These are phyloP conservation scores for Drosophila birchii DNA, from an alignment of 2,888 invertebrate species.

Conservation along the genomic window DNA sequence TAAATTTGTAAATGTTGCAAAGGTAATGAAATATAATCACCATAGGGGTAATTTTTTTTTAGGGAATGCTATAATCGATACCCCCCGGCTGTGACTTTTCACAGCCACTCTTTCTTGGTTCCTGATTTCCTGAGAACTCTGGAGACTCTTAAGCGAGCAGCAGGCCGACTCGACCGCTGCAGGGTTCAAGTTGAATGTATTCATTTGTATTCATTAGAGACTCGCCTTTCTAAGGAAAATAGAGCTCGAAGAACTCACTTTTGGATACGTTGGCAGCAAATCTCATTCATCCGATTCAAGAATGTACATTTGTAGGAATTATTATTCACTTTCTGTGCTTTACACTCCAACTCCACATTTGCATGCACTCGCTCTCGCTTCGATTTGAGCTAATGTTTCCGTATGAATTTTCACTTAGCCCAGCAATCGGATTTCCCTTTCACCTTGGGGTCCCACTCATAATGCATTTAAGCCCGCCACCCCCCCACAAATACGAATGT, in stretches of 20 bases:
- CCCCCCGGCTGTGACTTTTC: background rate
- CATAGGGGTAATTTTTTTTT: too few species aligned
- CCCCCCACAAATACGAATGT: constrained; percentile 1
- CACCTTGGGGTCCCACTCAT: constrained; percentile 28
- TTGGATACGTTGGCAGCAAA: background rate
- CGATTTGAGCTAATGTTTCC: constrained; percentile 39
- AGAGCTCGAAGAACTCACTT: constrained; percentile 7
- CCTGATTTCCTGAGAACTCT: background rate
- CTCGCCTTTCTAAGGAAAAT: constrained; percentile 13
- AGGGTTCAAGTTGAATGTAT: constrained; percentile 27
- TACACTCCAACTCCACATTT: background rate
- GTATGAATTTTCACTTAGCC: constrained; percentile 37
- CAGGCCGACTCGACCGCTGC: constrained; percentile 22
- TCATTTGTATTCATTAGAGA: constrained; percentile 38
- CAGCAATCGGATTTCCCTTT: constrained; percentile 37
- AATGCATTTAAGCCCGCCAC: constrained; percentile 20
- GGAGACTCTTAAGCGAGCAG: constrained; percentile 11
- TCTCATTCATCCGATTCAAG: background rate
- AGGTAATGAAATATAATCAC: background rate
- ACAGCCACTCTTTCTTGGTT: background rate
- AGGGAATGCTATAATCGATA: constrained; percentile 12
- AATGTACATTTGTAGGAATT: background rate
- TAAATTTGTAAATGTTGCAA: too few species aligned
- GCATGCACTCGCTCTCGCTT: constrained; percentile 1
- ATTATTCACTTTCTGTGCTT: constrained; percentile 8